Base-by-base conservation (phyloP, 2,797 vertebrate genomes). In the Craterocephalus amniculus region DNA sequence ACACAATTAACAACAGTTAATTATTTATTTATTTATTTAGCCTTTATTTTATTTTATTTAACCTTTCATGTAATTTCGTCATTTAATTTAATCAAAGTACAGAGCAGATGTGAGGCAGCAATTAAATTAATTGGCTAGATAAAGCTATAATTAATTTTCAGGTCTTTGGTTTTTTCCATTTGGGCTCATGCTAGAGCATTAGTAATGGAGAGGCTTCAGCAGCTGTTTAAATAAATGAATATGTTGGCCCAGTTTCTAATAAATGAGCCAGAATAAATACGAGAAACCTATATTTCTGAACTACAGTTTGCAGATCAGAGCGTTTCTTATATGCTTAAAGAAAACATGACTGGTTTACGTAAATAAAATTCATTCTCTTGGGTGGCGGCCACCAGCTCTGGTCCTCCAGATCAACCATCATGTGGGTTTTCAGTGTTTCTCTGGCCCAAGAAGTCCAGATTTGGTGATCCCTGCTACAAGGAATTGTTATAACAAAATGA, bases 81-180 rank as follows among this genome's bases (percentile, higher is more conserved):
- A 16, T 40, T 16, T 35, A 40, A 36, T 64, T 49, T 54, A 36
- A 34, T 26, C 1, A 20, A 38, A 20, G 48, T 26, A 49, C 26
- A 49, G 62, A 27, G 52, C 36, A 31, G 18, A 65, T 65, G 26
- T 22, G 0, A 58, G n/a, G 32, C 54, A 71, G 24, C 40, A 9
- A 49, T 63, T 27, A 48, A 57, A n/a, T 71, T 14, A 64, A 38
- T 64, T 29, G 22, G 27, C 12, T 64, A 64, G 38, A 58, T 16
- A n/a, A 64, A 58, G 43, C 20, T 64, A 16, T n/a, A 22, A 58
- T 57, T 26, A 57, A 27, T 10, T 40, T 56, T 12, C 1, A 16
- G n/a, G 4, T 34, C 1, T 18, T 31, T 52, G 14, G 6, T 56
- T 56, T 56, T 32, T 31, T 3, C 52, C 29, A 18, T 16, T 16